Evolutionary conservation across 2,888 invertebrate species (phyloP).

Genomic region (Phytoseiulus persimilis): DNA sequence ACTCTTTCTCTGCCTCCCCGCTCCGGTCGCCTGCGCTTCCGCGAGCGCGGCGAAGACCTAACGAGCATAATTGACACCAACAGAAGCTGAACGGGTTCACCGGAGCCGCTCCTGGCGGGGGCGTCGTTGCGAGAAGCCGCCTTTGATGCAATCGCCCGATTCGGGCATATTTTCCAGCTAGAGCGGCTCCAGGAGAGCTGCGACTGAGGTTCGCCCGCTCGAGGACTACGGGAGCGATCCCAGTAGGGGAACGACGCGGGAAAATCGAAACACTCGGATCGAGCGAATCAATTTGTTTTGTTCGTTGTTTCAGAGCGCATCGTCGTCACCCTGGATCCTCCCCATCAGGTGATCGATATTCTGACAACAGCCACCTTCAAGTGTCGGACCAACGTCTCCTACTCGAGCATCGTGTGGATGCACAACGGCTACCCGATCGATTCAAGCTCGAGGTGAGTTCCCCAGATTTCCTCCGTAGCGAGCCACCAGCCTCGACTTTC

Average conservation of each 20-base stretch:
- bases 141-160: neutral
- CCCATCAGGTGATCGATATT: constrained; percentile 29
- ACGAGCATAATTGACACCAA: neutral
- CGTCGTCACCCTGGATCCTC: constrained; percentile 20
- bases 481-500: too few relatives aligned
- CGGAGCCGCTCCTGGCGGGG: neutral
- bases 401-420: constrained; percentile 27
- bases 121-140: neutral
- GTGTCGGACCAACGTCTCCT: constrained; percentile 23
- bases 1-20: neutral
- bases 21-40: neutral
- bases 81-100: neutral
- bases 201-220: too few relatives aligned
- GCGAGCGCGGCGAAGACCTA: neutral
- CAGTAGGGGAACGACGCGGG: neutral
- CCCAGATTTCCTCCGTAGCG: neutral
- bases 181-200: too few relatives aligned
- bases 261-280: neutral
- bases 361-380: constrained; percentile 32
- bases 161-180: neutral
- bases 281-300: neutral
- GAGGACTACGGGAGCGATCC: neutral
- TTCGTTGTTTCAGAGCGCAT: constrained; percentile 17
- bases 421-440: constrained; percentile 33
- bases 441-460: constrained; percentile 16